phyloP scores from a whole-genome alignment of 2,888 invertebrate genomes.

The Fragum whitleyi region DNA sequence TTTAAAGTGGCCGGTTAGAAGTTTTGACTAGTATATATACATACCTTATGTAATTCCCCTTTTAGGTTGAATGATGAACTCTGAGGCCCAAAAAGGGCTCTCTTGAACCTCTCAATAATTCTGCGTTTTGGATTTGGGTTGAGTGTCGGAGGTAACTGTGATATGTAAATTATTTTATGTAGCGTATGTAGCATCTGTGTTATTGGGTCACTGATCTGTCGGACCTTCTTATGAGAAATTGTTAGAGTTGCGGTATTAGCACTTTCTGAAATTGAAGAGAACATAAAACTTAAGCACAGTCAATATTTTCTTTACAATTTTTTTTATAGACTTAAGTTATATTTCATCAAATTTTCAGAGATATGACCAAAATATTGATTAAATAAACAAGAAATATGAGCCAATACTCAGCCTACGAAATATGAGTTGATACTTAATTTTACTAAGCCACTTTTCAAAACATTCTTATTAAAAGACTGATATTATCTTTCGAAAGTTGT shows the following conservation, averaged over 20 bases:
- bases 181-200: conserved; percentile 83
- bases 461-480: no score
- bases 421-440: no score
- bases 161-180: conserved; percentile 84
- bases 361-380: no score
- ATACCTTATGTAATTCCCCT: conserved; percentile 83
- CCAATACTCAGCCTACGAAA: no score
- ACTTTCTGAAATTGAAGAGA: conserved; percentile 71
- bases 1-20: no score
- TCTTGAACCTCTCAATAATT: conserved; percentile 83
- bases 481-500: no score
- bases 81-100: conserved; percentile 81
- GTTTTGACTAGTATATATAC: no score
- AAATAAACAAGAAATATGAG: no score
- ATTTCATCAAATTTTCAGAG: no score
- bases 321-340: no score
- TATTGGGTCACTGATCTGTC: conserved; percentile 84
- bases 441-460: no score
- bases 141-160: conserved; percentile 83
- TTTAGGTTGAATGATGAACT: conserved; percentile 83
- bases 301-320: no score
- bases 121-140: conserved; percentile 80
- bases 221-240: conserved; percentile 82
- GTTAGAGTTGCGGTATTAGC: conserved; percentile 81
- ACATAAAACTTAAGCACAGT: not conserved